Evolutionary conservation across 2,888 invertebrate genomes (phyloP).

Genomic region (Prosapia bicincta): DNA sequence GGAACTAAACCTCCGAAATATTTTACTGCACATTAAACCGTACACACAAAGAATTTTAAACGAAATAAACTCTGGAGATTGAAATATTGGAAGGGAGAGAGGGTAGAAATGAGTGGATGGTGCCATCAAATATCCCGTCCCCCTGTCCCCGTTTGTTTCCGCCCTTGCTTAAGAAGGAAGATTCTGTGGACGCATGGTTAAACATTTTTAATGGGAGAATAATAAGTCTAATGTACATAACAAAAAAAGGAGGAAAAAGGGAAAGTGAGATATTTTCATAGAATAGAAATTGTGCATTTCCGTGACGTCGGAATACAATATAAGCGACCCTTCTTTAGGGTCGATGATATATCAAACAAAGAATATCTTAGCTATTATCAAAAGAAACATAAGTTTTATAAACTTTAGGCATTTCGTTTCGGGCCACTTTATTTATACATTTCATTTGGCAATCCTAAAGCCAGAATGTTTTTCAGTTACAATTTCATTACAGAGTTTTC

Average conservation of each 20-base stretch:
- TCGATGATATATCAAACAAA: neutral
- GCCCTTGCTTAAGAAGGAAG: slow-evolving; percentile 13
- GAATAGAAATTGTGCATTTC: neutral
- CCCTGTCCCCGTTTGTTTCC: slow-evolving; percentile 26
- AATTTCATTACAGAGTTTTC: too few species aligned
- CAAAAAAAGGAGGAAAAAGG: neutral
- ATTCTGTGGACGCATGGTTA: slow-evolving; percentile 27
- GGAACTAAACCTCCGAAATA: too few species aligned
- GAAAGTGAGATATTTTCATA: neutral
- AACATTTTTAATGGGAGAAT: slow-evolving; percentile 33
- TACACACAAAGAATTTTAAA: neutral
- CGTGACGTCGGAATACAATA: neutral
- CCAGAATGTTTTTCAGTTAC: too few species aligned
- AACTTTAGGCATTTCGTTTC: too few species aligned
- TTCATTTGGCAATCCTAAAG: too few species aligned
- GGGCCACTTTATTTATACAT: too few species aligned
- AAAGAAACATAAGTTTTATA: too few species aligned
- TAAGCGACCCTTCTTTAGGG: neutral
- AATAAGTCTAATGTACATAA: slow-evolving; percentile 31
- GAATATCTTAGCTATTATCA: neutral
- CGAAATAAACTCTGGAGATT: neutral
- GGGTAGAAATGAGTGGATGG: neutral
- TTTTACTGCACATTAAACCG: too few species aligned
- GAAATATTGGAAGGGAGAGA: neutral
- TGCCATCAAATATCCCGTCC: neutral